Evolutionary conservation across 2,113 vertebrate species (phyloP), one percentile per base, ranked within the genome.

Genomic region (Sinocyclocheilus rhinocerous): DNA sequence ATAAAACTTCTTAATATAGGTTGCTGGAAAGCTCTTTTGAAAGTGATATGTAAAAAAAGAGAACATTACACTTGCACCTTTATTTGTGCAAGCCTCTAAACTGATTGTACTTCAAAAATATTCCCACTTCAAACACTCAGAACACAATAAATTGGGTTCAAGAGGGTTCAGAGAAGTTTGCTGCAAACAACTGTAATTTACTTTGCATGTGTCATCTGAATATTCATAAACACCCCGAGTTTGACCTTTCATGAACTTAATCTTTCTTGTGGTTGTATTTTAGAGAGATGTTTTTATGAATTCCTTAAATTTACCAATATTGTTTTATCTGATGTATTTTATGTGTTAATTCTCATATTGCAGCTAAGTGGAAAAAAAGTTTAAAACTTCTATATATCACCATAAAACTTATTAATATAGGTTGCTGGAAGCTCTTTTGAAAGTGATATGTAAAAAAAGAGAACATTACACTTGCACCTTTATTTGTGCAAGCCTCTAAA

Each of bases 151-250:
- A 86, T 70, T 48, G 86, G 63, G 84, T 89, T 89, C 86, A 89
- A 89, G 82, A 81, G 81, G 86, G 69, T 88, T 88, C 72, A 86
- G 76, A 86, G 52, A 88, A 81, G 57, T 84, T 59, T 81, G 39
- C 83, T 83, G 84, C 55, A 86, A 89, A 89, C 85, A 89, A 86
- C 77, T 50, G 33, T 86, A 84, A 88, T 88, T 89, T 77, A 84
- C 84, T 88, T 89, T 77, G 81, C 81, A 61, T 76, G 76, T 86
- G 61, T 81, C 81, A 65, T 87, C 69, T 89, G 80, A 85, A 90
- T 86, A 90, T 89, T 90, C 86, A 89, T 87, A 84, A 87, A 77
- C 86, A 86, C 81, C 76, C 55, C 57, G 82, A 24, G 61, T 86
- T 81, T 87, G 84, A 87, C 80, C 86, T 87, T 77, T 76, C 59